Evolutionary conservation across 2,888 invertebrate species (phyloP).

Genomic region (Drosophila atripex): DNA sequence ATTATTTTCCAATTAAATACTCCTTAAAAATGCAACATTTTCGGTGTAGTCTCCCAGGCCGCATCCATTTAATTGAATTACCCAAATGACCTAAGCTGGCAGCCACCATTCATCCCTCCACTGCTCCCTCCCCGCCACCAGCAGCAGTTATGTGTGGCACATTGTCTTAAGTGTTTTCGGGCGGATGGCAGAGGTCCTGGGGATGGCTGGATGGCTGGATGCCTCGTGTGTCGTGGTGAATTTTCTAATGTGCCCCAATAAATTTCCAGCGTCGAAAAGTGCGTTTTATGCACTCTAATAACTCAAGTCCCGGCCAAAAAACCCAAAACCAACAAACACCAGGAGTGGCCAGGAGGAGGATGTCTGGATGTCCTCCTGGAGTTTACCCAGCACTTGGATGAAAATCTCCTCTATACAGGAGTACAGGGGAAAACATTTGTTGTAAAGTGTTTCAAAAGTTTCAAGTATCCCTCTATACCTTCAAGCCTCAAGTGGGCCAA

Average conservation of each 20-base stretch:
- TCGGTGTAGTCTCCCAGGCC: conserved; percentile 4
- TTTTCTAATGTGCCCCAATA: conserved; percentile 54
- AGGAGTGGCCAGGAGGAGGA: conserved; percentile 2
- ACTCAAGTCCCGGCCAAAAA: conserved; percentile 29
- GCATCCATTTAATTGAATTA: conserved; percentile 48
- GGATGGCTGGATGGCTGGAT: too few relatives aligned
- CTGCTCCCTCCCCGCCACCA: not conserved
- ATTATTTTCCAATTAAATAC: not conserved
- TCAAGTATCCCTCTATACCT: conserved; percentile 44
- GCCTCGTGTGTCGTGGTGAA: conserved; percentile 42
- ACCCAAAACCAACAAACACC: conserved; percentile 1
- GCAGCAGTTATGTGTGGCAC: conserved; percentile 8
- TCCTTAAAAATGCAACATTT: not conserved
- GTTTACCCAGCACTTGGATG: conserved; percentile 22
- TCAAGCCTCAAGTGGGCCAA: conserved; percentile 40
- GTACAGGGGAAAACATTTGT: conserved; percentile 39
- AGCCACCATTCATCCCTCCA: not conserved
- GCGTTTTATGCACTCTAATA: conserved; percentile 56
- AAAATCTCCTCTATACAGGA: not conserved
- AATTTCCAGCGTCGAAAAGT: conserved; percentile 51
- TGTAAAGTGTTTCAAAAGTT: conserved; percentile 52
- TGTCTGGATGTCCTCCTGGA: not conserved
- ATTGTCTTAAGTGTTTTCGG: conserved; percentile 36
- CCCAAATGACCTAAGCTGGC: conserved; percentile 38
- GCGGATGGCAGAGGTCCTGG: not conserved